Conservation (phyloP, 2,888 invertebrate species). For the Xestia c-nigrum region DNA sequence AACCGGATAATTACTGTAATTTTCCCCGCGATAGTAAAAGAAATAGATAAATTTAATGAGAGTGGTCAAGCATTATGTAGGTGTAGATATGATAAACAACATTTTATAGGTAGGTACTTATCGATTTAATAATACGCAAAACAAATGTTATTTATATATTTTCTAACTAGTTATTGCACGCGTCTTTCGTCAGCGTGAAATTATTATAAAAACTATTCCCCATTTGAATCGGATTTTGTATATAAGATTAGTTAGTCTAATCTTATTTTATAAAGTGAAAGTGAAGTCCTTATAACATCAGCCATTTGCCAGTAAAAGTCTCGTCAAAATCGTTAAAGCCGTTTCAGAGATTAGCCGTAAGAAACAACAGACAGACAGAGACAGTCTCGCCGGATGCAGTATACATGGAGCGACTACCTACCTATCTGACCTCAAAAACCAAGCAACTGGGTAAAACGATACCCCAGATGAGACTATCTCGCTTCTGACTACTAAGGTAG, state of each 20-base stretch:
- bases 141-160: slow-evolving; percentile 12
- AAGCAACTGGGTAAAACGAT: background rate
- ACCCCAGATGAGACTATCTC: background rate
- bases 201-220: background rate
- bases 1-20: slow-evolving; percentile 2
- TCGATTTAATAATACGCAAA: slow-evolving; percentile 34
- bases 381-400: background rate
- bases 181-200: background rate
- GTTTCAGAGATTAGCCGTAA: background rate
- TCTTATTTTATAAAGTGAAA: background rate
- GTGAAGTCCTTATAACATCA: background rate
- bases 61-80: slow-evolving; percentile 23
- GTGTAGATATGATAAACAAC: slow-evolving; percentile 24
- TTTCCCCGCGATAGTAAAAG: slow-evolving; percentile 16
- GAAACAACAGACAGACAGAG: too few relatives aligned
- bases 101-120: slow-evolving; percentile 14
- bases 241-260: too few relatives aligned
- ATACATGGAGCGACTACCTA: background rate
- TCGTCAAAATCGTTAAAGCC: background rate
- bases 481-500: slow-evolving; percentile 3
- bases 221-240: background rate
- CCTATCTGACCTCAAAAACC: background rate
- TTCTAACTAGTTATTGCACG: background rate
- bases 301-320: background rate
- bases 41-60: slow-evolving; percentile 35